Percentiles rank a stretch among this genome's conserved stretches.
These are phyloP conservation scores for Malurus cyaneus DNA, from an alignment of 2,113 vertebrate genomes.

Conservation along the genomic window DNA sequence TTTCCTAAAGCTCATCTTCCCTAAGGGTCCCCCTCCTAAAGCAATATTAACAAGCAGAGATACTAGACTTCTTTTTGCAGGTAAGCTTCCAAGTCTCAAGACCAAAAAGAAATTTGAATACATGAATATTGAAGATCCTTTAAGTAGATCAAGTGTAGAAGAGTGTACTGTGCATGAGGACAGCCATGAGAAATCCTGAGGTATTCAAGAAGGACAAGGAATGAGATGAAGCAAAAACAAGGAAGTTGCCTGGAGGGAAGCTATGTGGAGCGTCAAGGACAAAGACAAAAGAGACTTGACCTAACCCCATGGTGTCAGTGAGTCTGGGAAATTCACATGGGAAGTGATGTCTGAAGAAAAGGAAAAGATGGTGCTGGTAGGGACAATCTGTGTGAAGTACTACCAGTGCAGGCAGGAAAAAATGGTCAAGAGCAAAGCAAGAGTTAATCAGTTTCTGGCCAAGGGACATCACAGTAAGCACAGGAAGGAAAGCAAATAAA, in stretches of 20 bases:
- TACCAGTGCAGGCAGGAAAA: not conserved
- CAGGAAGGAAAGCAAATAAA: conserved; percentile 14
- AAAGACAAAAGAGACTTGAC: not conserved
- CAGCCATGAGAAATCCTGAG: not conserved
- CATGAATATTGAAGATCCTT: not conserved
- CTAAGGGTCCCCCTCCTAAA: not conserved
- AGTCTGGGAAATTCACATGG: not conserved
- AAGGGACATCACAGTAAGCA: not conserved
- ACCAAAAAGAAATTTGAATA: not conserved
- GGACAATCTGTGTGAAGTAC: not conserved
- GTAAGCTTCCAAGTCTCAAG: not conserved
- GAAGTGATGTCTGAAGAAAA: not conserved
- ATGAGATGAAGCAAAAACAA: not conserved
- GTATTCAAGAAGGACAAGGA: not conserved
- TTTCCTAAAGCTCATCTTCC: not conserved
- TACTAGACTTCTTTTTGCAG: not conserved
- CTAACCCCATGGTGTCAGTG: not conserved
- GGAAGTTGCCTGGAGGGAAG: not conserved
- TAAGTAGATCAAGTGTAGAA: not conserved
- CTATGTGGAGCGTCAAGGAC: not conserved
- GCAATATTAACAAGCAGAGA: not conserved
- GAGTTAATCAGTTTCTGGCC: not conserved
- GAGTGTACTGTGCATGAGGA: not conserved
- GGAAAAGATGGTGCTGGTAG: not conserved
- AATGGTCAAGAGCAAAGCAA: not conserved